Conservation (phyloP, 2,888 invertebrate genomes). For the Campoplex nolae region DNA sequence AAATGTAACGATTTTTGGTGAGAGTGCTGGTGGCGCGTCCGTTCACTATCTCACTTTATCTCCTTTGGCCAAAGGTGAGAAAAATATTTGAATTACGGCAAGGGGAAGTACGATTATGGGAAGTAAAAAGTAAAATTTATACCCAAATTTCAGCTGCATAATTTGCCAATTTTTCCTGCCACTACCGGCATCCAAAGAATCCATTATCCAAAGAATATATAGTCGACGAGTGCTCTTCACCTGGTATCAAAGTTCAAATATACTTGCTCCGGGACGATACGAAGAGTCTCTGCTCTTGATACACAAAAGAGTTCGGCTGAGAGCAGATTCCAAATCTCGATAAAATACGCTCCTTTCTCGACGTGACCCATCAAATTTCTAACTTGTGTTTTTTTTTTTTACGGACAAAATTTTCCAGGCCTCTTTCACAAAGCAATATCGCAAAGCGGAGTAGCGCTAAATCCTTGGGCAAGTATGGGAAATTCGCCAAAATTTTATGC, state of each 20-base stretch:
- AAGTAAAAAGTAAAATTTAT: neutral
- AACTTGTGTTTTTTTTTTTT: constrained; percentile 1
- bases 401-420: constrained; percentile 71
- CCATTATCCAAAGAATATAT: too few species aligned
- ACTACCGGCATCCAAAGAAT: neutral
- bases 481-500: constrained; percentile 68
- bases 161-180: neutral
- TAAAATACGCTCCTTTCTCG: neutral
- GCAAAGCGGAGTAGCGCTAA: constrained; percentile 77
- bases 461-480: constrained; percentile 73
- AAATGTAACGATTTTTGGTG: constrained; percentile 75
- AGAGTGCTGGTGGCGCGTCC: constrained; percentile 74
- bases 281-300: neutral
- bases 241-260: too few species aligned
- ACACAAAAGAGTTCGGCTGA: neutral
- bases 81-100: neutral
- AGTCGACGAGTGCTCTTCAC: too few species aligned
- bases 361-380: neutral
- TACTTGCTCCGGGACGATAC: too few species aligned
- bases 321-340: neutral
- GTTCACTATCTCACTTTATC: constrained; percentile 73
- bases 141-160: neutral
- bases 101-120: too few species aligned
- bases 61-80: constrained; percentile 69
- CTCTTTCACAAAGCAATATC: constrained; percentile 80